Conservation (phyloP, 2,888 invertebrate genomes). For the Adineta ricciae region DNA sequence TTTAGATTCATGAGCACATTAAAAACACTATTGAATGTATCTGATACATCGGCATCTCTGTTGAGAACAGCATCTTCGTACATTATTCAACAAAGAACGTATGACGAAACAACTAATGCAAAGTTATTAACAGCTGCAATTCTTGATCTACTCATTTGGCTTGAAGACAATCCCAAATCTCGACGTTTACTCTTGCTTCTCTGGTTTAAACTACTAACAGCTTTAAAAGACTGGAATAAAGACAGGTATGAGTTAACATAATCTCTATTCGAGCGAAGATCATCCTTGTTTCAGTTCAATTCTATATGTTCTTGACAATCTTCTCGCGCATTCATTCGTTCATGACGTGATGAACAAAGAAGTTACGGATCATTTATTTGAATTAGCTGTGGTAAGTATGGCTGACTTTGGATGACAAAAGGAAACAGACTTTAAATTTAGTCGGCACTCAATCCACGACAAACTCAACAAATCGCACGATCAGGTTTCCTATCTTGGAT, state of each 20-base stretch:
- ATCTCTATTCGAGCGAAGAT: not conserved
- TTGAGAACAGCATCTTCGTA: not conserved
- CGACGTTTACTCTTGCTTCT: constrained; percentile 4
- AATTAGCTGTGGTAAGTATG: constrained; percentile 8
- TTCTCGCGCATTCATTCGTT: constrained; percentile 7
- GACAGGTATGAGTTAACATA: not conserved
- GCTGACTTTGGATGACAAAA: not conserved
- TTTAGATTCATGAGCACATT: not conserved
- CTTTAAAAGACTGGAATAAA: constrained; percentile 18
- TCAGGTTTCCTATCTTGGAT: constrained; percentile 16
- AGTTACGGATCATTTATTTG: constrained; percentile 12
- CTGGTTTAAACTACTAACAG: constrained; percentile 7
- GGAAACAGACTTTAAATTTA: not conserved
- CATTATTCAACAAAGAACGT: not conserved
- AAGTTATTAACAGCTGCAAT: constrained; percentile 6
- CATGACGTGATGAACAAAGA: constrained; percentile 16
- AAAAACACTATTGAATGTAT: not conserved
- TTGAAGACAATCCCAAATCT: constrained; percentile 4
- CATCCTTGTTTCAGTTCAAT: not conserved
- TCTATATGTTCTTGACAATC: not conserved
- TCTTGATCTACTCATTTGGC: not conserved
- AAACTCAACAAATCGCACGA: not conserved
- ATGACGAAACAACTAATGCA: not conserved
- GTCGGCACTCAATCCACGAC: not conserved
- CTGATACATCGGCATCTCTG: not conserved